Conservation (phyloP, 2,888 invertebrate species). For the Spialia ferax region DNA sequence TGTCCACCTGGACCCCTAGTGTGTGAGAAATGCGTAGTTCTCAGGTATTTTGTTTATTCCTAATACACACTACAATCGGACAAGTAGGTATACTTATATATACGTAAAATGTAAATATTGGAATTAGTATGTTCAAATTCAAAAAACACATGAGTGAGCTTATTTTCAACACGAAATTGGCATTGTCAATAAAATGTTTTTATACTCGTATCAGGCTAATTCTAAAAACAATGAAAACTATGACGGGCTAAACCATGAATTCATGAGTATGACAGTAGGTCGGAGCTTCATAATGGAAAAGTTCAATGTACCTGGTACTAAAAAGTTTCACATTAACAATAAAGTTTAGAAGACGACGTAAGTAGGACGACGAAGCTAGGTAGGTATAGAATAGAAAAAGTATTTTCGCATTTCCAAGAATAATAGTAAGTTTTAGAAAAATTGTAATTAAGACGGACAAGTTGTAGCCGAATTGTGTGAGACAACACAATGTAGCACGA, state of each 20-base stretch:
- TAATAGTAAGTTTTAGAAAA: not conserved
- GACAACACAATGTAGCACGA: not conserved
- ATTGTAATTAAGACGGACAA: not conserved
- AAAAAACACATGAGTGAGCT: not conserved
- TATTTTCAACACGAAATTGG: not conserved
- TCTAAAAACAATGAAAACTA: not conserved
- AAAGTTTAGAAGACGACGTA: no score
- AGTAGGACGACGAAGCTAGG: no score
- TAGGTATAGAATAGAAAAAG: not conserved
- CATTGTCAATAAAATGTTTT: constrained; percentile 3
- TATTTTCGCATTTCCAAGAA: not conserved
- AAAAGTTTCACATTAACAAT: no score
- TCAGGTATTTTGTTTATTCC: no score
- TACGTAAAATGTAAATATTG: not conserved
- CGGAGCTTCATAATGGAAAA: no score
- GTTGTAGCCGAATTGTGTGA: not conserved
- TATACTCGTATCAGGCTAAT: not conserved
- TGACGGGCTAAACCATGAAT: no score
- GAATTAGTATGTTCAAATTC: not conserved
- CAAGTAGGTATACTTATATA: no score
- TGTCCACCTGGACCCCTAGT: no score
- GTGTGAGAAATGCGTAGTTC: no score
- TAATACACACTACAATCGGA: no score
- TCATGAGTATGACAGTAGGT: no score
- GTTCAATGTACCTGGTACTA: no score